Evolutionary conservation across 1,140 invertebrate genomes (phyloP).

Genomic region (Aphidius ervi): DNA sequence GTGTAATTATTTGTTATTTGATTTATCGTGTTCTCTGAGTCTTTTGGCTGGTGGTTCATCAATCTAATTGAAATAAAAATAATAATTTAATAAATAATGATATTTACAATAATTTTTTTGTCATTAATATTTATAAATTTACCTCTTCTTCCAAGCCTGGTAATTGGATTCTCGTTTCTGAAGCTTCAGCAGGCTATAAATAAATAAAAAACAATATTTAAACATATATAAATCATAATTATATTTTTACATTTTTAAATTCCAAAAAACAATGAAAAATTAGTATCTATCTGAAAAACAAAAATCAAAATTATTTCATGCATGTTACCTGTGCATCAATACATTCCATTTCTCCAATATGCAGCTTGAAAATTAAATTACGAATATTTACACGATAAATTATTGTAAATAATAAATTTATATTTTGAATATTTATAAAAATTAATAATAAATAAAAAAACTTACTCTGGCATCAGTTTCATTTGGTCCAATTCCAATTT

Average conservation of each 20-base stretch:
- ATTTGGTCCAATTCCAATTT: conserved; percentile 55
- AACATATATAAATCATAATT: conserved; percentile 11
- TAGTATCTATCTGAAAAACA: background rate
- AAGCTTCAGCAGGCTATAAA: conserved; percentile 70
- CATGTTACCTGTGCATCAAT: conserved; percentile 62
- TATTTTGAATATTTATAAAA: background rate
- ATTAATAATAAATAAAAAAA: conserved; percentile 4
- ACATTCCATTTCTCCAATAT: conserved; percentile 58
- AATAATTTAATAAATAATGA: conserved; percentile 1
- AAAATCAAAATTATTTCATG: background rate
- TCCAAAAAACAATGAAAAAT: background rate
- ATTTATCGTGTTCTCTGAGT: conserved; percentile 49
- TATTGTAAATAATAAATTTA: conserved; percentile 11
- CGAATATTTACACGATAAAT: conserved; percentile 14
- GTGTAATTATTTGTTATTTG: conserved; percentile 45
- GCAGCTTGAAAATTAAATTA: conserved; percentile 56
- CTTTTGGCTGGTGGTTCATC: conserved; percentile 51
- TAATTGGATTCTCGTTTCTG: conserved; percentile 70
- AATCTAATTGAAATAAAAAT: conserved; percentile 35
- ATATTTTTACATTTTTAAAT: conserved; percentile 10
- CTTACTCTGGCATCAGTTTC: conserved; percentile 62
- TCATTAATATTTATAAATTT: conserved; percentile 14
- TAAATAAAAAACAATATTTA: conserved; percentile 22
- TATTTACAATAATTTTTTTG: no score
- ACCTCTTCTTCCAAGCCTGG: conserved; percentile 66